These are phyloP conservation scores for Turritopsis dohrnii DNA, from an alignment of 30 jellyfish, hydroid and myxozoan genomes.

Conservation along the genomic window DNA sequence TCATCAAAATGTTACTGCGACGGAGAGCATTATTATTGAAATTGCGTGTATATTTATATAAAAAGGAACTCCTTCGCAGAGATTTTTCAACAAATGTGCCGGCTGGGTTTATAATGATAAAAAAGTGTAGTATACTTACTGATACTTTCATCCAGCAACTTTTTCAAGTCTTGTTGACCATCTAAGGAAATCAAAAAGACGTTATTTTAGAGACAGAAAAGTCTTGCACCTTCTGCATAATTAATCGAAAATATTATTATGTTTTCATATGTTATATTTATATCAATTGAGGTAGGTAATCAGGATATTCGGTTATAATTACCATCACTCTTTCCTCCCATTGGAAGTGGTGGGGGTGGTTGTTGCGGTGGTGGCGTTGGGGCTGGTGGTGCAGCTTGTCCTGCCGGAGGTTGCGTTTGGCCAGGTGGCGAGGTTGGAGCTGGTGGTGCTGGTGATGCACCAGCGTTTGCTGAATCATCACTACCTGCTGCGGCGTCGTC, in stretches of 20 bases:
- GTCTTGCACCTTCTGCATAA: no score
- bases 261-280: no score
- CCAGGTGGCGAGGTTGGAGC: neutral
- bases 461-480: neutral
- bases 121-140: slow-evolving; percentile 16
- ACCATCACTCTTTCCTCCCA: neutral
- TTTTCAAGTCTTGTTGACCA: slow-evolving; percentile 29
- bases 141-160: slow-evolving; percentile 20
- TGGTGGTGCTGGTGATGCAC: slow-evolving; percentile 17
- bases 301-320: no score
- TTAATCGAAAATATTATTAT: no score
- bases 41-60: no score
- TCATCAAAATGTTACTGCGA: no score
- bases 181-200: neutral
- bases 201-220: neutral
- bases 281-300: no score
- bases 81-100: no score
- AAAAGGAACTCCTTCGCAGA: no score
- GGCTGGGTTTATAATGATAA: no score
- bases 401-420: slow-evolving; percentile 10
- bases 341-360: neutral
- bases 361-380: slow-evolving; percentile 15
- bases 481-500: neutral
- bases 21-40: no score
- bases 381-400: slow-evolving; percentile 5